phyloP scores from a whole-genome alignment of 64 coral and sea anemone species.

The Montipora efflorescens region DNA sequence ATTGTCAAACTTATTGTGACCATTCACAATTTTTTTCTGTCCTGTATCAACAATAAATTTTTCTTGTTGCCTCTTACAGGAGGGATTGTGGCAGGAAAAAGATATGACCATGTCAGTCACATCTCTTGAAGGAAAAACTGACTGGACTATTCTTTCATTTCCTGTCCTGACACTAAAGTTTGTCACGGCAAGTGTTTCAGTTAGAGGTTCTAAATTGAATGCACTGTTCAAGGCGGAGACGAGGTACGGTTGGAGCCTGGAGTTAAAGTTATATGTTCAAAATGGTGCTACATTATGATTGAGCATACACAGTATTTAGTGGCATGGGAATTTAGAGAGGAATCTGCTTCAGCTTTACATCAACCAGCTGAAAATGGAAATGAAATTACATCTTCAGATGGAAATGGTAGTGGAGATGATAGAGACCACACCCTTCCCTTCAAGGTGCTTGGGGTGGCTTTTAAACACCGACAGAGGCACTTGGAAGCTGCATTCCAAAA shows the following conservation, averaged over 20 bases:
- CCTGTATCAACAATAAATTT: too few relatives aligned
- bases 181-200: neutral
- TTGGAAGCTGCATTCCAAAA: conserved; percentile 16
- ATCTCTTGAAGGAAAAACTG: conserved; percentile 1
- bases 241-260: neutral
- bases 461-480: conserved; percentile 35
- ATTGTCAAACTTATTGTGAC: too few relatives aligned
- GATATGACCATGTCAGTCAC: neutral
- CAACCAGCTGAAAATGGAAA: neutral
- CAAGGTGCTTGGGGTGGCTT: conserved; percentile 40
- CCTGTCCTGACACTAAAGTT: conserved; percentile 34
- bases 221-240: conserved; percentile 33
- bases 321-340: conserved; percentile 34
- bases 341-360: neutral
- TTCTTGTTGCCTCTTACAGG: neutral
- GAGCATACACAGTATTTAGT: conserved; percentile 1
- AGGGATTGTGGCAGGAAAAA: conserved; percentile 27
- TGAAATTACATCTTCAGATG: neutral
- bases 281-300: conserved; percentile 57
- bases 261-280: neutral
- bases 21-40: too few relatives aligned
- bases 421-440: conserved; percentile 58
- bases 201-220: neutral
- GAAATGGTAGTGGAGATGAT: neutral
- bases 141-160: conserved; percentile 59